phyloP scores from a whole-genome alignment of 2,797 vertebrate genomes.

The Malurus splendens region DNA sequence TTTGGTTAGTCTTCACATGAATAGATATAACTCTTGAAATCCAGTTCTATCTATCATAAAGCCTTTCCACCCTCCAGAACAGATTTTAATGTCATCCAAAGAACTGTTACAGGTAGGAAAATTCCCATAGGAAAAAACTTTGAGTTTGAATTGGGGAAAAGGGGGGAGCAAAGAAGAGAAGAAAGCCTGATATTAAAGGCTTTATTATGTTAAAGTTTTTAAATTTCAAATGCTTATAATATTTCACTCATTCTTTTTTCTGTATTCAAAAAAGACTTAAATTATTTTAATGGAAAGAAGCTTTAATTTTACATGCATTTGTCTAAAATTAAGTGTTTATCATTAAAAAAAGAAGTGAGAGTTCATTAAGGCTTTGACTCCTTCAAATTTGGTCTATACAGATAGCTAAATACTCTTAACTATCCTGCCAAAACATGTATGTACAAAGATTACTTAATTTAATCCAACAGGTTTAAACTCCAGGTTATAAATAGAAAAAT shows the following conservation, averaged over 20 bases:
- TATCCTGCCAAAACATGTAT: not conserved
- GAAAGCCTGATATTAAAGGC: not conserved
- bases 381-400: not conserved
- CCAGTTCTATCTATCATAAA: not conserved
- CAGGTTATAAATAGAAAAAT: constrained; percentile 37
- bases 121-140: constrained; percentile 23
- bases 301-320: not conserved
- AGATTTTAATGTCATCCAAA: constrained; percentile 23
- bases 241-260: not conserved
- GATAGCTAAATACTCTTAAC: not conserved
- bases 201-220: not conserved
- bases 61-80: not conserved
- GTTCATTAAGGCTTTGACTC: not conserved
- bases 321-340: not conserved
- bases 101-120: not conserved
- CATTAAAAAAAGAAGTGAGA: not conserved
- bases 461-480: constrained; percentile 4
- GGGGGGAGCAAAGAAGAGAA: not conserved
- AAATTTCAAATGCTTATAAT: not conserved
- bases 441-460: not conserved
- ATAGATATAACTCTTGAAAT: not conserved
- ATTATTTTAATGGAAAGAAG: not conserved
- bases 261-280: not conserved
- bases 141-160: not conserved
- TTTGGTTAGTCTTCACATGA: constrained; percentile 14